Evolutionary conservation across 2,888 invertebrate species (phyloP), one percentile per base, ranked within the genome.

Genomic region (Galeruca laticollis): DNA sequence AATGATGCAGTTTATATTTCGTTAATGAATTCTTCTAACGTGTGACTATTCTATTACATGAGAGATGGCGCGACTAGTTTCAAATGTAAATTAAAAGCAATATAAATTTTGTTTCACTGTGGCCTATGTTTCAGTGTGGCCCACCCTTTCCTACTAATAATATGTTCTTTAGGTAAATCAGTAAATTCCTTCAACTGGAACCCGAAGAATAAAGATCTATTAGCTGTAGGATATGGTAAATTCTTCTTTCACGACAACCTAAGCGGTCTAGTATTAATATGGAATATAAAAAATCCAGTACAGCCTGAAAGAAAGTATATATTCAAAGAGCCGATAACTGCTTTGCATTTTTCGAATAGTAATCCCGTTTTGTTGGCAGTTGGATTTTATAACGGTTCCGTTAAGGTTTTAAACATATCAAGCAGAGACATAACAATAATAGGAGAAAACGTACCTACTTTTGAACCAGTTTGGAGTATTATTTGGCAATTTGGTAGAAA

Each of bases 261-360:
- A n/a, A 83, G 83, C 1, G 95, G 95, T 0, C 80, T 91, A 43
- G 88, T 95, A 1, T 89, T 91, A 76, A 84, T 94, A 68, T 95
- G 95, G 95, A 93, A 91, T 78, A 91, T 92, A 1, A 92, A 95
- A 84, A 95, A 94, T 83, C 94, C 94, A 0, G 88, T 89, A 13
- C 90, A 91, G 79, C 94, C 94, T 0, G 94, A 94, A 82, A 87
- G 93, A 71, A 80, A 87, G 6, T 94, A 91, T 78, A 77, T 84
- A 3, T 94, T 93, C 78, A 80, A 87, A 0, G 86, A 88, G 57
- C 89, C 93, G 0, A 88, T 94, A 0, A 92, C 93, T 0, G 87
- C 91, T 0, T 83, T 94, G 0, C 88, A 90, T 51, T 95, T 95
- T 86, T 93, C 94, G 0, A 86, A 85, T 0, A 86, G 84, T 51